These are phyloP conservation scores for Cryptotermes secundus DNA, from an alignment of 1,140 invertebrate genomes.

Conservation along the genomic window DNA sequence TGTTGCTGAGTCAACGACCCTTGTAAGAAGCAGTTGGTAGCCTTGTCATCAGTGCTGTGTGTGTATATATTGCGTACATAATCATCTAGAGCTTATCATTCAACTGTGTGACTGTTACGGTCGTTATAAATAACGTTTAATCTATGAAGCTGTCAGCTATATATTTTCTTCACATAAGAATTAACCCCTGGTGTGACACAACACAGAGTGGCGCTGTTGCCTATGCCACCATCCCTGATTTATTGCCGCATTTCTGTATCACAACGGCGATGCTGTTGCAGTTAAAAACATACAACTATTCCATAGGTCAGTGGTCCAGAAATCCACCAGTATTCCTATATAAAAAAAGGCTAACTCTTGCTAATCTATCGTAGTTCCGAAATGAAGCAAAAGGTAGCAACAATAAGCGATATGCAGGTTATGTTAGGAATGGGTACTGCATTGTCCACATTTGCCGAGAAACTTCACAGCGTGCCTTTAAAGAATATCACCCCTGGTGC, in stretches of 20 bases:
- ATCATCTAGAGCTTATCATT: background rate
- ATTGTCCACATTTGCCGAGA: too few species aligned
- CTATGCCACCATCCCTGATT: background rate
- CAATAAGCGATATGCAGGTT: too few species aligned
- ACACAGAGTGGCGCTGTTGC: background rate
- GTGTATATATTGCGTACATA: background rate
- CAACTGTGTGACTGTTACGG: background rate
- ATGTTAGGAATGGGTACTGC: too few species aligned
- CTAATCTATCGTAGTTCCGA: too few species aligned
- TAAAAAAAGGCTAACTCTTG: background rate
- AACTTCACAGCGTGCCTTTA: too few species aligned
- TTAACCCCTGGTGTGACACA: slow-evolving; percentile 1
- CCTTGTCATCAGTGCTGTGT: background rate
- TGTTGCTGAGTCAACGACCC: background rate
- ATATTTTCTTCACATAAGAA: background rate
- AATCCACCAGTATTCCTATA: background rate
- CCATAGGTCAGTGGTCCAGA: background rate
- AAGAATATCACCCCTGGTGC: too few species aligned
- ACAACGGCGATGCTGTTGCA: background rate
- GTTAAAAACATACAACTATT: background rate
- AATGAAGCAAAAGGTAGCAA: too few species aligned
- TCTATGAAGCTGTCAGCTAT: background rate
- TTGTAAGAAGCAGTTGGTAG: background rate
- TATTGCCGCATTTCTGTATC: background rate
- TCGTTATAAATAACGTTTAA: slow-evolving; percentile 10